Base-by-base conservation (phyloP, 2,888 invertebrate genomes). In the Steinernema carpocapsae region DNA sequence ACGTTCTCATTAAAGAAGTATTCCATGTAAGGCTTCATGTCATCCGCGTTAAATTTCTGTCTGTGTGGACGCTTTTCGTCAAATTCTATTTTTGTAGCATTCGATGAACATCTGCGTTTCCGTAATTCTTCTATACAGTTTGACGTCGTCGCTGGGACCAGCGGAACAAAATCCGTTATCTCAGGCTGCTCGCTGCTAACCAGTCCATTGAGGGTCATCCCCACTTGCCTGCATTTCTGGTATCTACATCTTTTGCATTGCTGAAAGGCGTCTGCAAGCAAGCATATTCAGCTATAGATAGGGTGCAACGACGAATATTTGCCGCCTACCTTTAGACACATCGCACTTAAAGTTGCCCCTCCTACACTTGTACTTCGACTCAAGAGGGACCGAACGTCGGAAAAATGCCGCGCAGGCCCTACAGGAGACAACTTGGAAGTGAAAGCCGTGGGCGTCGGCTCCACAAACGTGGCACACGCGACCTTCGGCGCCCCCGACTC, bases 341-440 rank as follows among this genome's bases (percentile, higher is more conserved):
- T 56, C 56, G 14, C 56, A 56, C 6, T 56, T 56, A 22, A 24
- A 56, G 24, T 19, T 56, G 12, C 4, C 56, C 26, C 56, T 19
- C 14, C 56, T 17, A 24, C 56, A 56, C 14, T 24, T 26, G 24
- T 56, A 26, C 56, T 56, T 56, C 26, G 22, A 26, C 26, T 26
- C 56, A 22, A 24, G 4, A 4, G 14, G 12, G 6, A 14, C 56
- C 56, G 24, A 56, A 19, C 56, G 56, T 19, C 73, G 73, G 70
- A 72, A 74, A 10, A 74, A 74, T 12, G 71, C 71, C 7, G 74
- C 74, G 52, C 74, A 74, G 3, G 74, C 74, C n/a, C 74, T 71
- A 24, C 74, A 74, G 24, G 74, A 51, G n/a, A 22, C 48, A 19
- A 74, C 70, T 42, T 71, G 74, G 43, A 74, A 74, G 42, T 74